Evolutionary conservation across 1,140 invertebrate species (phyloP), one percentile per base, ranked within the genome.

Genomic region (Anthonomus grandis): DNA sequence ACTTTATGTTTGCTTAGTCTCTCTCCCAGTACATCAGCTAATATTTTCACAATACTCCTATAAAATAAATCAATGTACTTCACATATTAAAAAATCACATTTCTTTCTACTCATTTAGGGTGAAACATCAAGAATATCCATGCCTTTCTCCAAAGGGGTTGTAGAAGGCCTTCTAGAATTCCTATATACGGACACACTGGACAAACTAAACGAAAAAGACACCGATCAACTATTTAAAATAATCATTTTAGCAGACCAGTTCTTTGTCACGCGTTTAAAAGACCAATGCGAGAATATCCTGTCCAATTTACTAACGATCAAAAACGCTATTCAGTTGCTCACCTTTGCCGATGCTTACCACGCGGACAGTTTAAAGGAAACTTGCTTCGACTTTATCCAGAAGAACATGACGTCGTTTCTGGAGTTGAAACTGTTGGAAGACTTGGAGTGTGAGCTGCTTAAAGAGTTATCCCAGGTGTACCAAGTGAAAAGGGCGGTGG

Each of bases 381-480:
- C 78, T 60, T 86, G 83, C 68, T 83, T 87, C 77, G 79, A 88
- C 66, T 90, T 83, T 68, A 83, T 89, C 36, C 78, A 76, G 6
- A 72, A 85, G 18, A 90, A 91, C 72, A 67, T 89, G 12, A 65
- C 80, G 8, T 78, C 79, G 18, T 65, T 89, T n/a, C 69, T 90
- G 17, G 87, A 91, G 73, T 79, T 70, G 54, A 79, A 78, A 62
- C 70, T 71, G 24, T 70, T 87, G 42, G 82, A 86, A 59, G 63
- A 77, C 21, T 41, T 86, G 21, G 79, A 81, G 66, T 74, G 80
- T 31, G 70, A 76, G 17, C 64, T 84, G 2, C 72, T 87, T 45
- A 73, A 77, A 36, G 81, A 85, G 22, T 76, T 88, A 34, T 80
- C 79, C 0, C 72, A 76, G 41, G 86, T 86, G 66, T 79, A 76